phyloP scores from a whole-genome alignment of 92 coral and sea anemone genomes.

The Actinostola sp. region DNA sequence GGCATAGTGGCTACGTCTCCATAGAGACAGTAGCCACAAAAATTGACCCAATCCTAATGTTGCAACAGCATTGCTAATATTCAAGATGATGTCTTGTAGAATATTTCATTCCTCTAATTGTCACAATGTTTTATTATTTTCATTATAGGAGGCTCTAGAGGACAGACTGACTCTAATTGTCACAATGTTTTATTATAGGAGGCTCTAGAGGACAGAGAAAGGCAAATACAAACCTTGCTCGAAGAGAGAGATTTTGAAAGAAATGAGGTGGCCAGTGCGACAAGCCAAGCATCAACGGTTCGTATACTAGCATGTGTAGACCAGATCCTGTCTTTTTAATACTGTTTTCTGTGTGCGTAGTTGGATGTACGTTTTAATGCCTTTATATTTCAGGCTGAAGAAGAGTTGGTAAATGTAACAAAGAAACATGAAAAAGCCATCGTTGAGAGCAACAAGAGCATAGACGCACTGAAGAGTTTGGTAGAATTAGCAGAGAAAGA shows the following conservation, averaged over 20 bases:
- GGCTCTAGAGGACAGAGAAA: conserved; percentile 94
- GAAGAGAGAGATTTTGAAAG: conserved; percentile 96
- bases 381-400: conserved; percentile 64
- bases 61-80: background rate
- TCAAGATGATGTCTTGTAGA: background rate
- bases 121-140: background rate
- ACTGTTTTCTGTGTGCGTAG: background rate
- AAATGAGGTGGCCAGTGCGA: conserved; percentile 91
- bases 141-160: conserved; percentile 78
- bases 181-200: conserved; percentile 58
- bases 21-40: too few relatives aligned
- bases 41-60: too few relatives aligned
- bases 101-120: background rate
- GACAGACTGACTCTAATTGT: conserved; percentile 32
- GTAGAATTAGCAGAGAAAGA: conserved; percentile 69
- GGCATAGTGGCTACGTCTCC: too few relatives aligned
- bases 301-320: background rate
- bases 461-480: conserved; percentile 62
- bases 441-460: conserved; percentile 65
- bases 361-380: background rate
- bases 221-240: conserved; percentile 84
- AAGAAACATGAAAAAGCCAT: conserved; percentile 72
- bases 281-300: conserved; percentile 82
- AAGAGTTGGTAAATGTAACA: conserved; percentile 60
- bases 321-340: background rate